Conservation (phyloP, 2,888 invertebrate genomes). For the Calliphora vomitoria region DNA sequence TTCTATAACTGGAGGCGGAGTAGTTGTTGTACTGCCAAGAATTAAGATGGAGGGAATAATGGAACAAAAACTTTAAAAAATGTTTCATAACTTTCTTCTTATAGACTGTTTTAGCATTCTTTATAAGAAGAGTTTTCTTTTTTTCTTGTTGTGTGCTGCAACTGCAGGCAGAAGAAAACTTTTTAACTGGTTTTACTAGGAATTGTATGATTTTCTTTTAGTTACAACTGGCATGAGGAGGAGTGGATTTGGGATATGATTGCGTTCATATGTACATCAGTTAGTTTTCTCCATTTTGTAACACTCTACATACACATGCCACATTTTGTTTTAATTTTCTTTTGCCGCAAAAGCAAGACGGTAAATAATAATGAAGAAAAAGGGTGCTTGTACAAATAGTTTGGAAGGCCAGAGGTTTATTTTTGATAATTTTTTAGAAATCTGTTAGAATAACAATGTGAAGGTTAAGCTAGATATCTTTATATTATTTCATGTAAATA, state of each 20-base stretch:
- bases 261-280: neutral
- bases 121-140: slow-evolving; percentile 29
- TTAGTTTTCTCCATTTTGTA: slow-evolving; percentile 68
- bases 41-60: slow-evolving; percentile 41
- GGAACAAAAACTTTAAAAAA: slow-evolving; percentile 68
- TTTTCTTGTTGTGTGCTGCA: neutral
- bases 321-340: slow-evolving; percentile 54
- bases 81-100: slow-evolving; percentile 71
- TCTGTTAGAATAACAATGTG: no score
- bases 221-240: neutral
- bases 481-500: no score
- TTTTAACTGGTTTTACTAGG: slow-evolving; percentile 55
- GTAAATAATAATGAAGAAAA: slow-evolving; percentile 15
- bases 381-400: slow-evolving; percentile 15
- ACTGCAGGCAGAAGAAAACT: slow-evolving; percentile 43
- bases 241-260: neutral
- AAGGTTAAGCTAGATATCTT: no score
- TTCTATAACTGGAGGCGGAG: slow-evolving; percentile 33
- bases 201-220: slow-evolving; percentile 37
- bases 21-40: slow-evolving; percentile 51
- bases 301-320: slow-evolving; percentile 56
- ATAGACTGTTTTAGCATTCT: slow-evolving; percentile 64
- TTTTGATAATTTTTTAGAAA: neutral
- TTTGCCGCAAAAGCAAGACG: slow-evolving; percentile 17
- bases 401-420: neutral